Conservation (phyloP, 2,888 invertebrate species). For the Scaptomyza flava region DNA sequence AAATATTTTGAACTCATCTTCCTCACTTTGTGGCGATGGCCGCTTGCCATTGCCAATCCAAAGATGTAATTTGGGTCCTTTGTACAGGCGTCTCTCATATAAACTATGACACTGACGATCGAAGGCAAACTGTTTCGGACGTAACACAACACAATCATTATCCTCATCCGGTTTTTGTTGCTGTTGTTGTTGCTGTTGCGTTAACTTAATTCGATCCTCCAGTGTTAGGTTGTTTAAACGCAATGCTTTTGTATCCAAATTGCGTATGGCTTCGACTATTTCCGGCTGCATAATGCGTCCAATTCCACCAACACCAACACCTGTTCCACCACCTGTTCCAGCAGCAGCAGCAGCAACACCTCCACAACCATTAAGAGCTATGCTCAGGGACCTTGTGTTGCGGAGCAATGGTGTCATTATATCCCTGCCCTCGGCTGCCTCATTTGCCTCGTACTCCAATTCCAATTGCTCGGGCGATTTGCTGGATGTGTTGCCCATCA, state of each 20-base stretch:
- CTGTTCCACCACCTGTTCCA: not conserved
- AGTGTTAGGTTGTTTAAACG: slow-evolving; percentile 77
- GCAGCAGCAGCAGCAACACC: not conserved
- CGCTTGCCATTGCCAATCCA: slow-evolving; percentile 56
- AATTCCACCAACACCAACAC: slow-evolving; percentile 8
- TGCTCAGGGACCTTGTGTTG: slow-evolving; percentile 53
- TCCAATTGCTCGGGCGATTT: slow-evolving; percentile 83
- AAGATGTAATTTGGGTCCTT: slow-evolving; percentile 76
- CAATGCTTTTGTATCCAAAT: slow-evolving; percentile 77
- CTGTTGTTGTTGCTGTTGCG: slow-evolving; percentile 17
- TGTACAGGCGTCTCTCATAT: slow-evolving; percentile 78
- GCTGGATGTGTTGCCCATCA: slow-evolving; percentile 33
- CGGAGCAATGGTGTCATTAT: slow-evolving; percentile 82
- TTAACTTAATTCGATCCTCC: slow-evolving; percentile 40
- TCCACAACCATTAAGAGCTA: slow-evolving; percentile 43
- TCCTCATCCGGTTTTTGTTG: slow-evolving; percentile 33
- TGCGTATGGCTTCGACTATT: slow-evolving; percentile 80
- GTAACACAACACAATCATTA: slow-evolving; percentile 52
- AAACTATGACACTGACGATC: slow-evolving; percentile 59
- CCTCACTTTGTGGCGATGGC: slow-evolving; percentile 38
- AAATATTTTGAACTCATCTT: slow-evolving; percentile 54
- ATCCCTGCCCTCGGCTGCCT: slow-evolving; percentile 84
- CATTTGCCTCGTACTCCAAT: slow-evolving; percentile 80
- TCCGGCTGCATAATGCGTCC: slow-evolving; percentile 78
- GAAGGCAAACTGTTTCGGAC: slow-evolving; percentile 54